Conservation (phyloP, 2,888 invertebrate species). For the Drosophila planitibia region DNA sequence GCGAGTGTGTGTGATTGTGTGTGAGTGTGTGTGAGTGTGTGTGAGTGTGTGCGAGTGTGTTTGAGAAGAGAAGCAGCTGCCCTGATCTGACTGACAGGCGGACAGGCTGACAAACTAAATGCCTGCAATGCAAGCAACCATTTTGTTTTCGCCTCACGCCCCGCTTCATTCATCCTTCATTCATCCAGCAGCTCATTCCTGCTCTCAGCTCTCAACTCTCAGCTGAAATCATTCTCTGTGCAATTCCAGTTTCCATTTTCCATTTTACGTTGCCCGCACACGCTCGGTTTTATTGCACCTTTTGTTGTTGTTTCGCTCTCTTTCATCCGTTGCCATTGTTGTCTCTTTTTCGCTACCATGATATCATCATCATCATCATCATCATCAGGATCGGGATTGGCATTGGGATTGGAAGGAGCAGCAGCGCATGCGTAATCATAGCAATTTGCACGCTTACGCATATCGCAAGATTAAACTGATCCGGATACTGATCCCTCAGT, state of each 20-base stretch:
- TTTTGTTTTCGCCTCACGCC: slow-evolving; percentile 74
- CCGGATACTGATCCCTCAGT: slow-evolving; percentile 72
- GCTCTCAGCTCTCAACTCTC: neutral
- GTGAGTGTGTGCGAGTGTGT: neutral
- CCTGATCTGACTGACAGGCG: slow-evolving; percentile 10
- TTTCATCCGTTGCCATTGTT: slow-evolving; percentile 1
- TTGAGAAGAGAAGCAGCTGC: slow-evolving; percentile 50
- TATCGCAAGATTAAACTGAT: slow-evolving; percentile 84
- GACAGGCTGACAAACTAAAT: slow-evolving; percentile 11
- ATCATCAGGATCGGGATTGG: neutral
- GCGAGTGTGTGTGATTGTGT: neutral
- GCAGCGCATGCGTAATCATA: slow-evolving; percentile 67
- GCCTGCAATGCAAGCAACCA: slow-evolving; percentile 44
- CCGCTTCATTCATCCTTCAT: slow-evolving; percentile 63
- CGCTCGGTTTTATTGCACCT: slow-evolving; percentile 79
- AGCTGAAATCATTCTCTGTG: slow-evolving; percentile 17
- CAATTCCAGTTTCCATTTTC: slow-evolving; percentile 34
- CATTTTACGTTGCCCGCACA: slow-evolving; percentile 52
- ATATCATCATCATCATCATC: slow-evolving; percentile 15
- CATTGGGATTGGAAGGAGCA: slow-evolving; percentile 6
- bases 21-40: neutral
- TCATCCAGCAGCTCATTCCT: slow-evolving; percentile 3
- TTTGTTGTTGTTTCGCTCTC: slow-evolving; percentile 61
- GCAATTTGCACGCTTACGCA: slow-evolving; percentile 82
- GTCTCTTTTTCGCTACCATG: slow-evolving; percentile 5